phyloP scores from a whole-genome alignment of 2,113 vertebrate species.

The Dromaius novaehollandiae region DNA sequence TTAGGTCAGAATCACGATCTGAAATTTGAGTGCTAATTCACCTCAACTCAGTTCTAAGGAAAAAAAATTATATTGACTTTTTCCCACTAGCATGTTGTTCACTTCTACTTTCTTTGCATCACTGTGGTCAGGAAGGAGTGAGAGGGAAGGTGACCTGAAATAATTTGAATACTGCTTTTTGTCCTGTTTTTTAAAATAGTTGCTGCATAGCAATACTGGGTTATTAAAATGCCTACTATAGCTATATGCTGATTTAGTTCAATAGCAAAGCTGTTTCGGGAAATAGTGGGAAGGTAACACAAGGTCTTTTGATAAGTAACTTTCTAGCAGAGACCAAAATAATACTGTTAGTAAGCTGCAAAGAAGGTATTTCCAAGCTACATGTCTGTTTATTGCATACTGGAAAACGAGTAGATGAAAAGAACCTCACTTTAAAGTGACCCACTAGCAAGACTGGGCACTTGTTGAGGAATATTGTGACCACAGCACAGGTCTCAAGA shows the following conservation, averaged over 20 bases:
- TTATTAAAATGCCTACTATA: neutral
- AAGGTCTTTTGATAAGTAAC: neutral
- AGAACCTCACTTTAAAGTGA: neutral
- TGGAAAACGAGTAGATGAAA: neutral
- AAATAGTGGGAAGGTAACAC: neutral
- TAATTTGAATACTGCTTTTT: neutral
- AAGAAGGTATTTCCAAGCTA: neutral
- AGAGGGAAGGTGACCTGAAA: neutral
- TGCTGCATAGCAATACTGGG: neutral
- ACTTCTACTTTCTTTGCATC: neutral
- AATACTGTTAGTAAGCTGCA: neutral
- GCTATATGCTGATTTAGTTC: neutral
- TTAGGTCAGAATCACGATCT: slow-evolving; percentile 1
- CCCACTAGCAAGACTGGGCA: neutral
- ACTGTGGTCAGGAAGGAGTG: neutral
- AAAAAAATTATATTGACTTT: neutral
- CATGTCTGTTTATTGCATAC: neutral
- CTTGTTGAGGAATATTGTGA: neutral
- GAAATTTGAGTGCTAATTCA: slow-evolving; percentile 8
- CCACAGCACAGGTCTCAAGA: neutral
- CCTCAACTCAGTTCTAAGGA: neutral
- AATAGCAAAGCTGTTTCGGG: neutral
- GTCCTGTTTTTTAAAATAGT: neutral
- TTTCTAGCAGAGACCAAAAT: neutral
- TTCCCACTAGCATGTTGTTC: slow-evolving; percentile 9